Percentiles rank a stretch among this genome's conserved stretches.
These are phyloP conservation scores for Onychostoma macrolepis DNA, from an alignment of 2,113 vertebrate genomes.

Conservation along the genomic window DNA sequence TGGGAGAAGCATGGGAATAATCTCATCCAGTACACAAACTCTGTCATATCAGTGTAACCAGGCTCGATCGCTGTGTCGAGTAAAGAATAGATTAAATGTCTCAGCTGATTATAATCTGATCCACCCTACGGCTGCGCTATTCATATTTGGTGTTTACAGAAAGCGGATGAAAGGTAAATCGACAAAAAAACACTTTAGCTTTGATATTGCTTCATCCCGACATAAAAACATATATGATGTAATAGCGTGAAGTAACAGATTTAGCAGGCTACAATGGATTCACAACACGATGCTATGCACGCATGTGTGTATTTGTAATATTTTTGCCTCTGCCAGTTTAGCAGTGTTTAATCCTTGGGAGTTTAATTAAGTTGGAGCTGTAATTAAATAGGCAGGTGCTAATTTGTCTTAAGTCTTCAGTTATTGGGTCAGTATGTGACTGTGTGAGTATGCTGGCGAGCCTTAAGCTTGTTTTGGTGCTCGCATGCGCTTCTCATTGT, in stretches of 20 bases:
- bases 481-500: not conserved
- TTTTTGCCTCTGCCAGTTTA: not conserved
- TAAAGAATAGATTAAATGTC: constrained; percentile 71
- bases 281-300: too few relatives aligned
- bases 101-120: constrained; percentile 69
- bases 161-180: constrained; percentile 55
- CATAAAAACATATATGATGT: not conserved
- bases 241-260: not conserved
- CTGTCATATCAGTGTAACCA: constrained; percentile 64
- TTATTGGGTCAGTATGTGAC: constrained; percentile 36
- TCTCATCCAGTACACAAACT: constrained; percentile 70
- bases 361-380: constrained; percentile 38
- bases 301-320: not conserved
- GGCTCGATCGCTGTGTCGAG: constrained; percentile 64
- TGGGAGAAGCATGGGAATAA: constrained; percentile 54
- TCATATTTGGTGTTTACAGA: constrained; percentile 65
- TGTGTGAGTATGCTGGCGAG: constrained; percentile 16
- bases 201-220: not conserved
- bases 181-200: constrained; percentile 24
- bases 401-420: constrained; percentile 45
- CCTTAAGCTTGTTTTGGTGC: constrained; percentile 1
- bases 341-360: constrained; percentile 34
- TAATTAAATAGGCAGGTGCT: constrained; percentile 43
- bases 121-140: constrained; percentile 45
- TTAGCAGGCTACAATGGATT: not conserved